Conservation (phyloP, 2,113 vertebrate genomes). For the Elgaria multicarinata region DNA sequence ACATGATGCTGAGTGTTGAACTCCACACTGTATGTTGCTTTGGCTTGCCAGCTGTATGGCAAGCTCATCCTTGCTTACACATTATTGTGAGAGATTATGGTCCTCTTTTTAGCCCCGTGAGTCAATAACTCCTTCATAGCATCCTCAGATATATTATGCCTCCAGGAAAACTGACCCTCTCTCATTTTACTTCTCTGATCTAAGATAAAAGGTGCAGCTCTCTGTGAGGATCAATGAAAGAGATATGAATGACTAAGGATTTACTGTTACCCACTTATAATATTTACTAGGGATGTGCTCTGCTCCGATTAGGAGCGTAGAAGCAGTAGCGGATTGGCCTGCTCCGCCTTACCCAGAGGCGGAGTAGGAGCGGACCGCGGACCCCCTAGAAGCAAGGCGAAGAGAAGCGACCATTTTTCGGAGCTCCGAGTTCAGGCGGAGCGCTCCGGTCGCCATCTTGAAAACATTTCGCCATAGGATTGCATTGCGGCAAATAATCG, state of each 20-base stretch:
- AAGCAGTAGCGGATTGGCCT: too few relatives aligned
- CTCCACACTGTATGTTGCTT: background rate
- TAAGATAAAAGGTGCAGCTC: background rate
- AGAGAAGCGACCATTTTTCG: too few relatives aligned
- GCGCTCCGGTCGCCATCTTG: too few relatives aligned
- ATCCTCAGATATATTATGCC: background rate
- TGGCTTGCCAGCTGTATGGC: background rate
- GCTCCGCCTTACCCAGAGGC: too few relatives aligned
- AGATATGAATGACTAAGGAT: background rate
- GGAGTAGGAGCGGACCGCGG: too few relatives aligned
- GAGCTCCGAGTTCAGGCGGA: too few relatives aligned
- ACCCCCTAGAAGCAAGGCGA: too few relatives aligned
- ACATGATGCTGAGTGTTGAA: background rate
- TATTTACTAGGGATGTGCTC: too few relatives aligned
- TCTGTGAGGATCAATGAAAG: background rate
- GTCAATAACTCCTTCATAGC: background rate
- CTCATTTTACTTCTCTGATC: background rate
- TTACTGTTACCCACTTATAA: background rate
- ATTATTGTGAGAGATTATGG: background rate
- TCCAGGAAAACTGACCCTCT: background rate
- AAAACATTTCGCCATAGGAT: too few relatives aligned
- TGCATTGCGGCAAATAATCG: too few relatives aligned
- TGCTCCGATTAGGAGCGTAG: too few relatives aligned
- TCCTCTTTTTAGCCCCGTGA: background rate
- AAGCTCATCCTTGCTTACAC: background rate